Conservation (phyloP, 2,888 invertebrate genomes). For the Monoplex corrugatus region DNA sequence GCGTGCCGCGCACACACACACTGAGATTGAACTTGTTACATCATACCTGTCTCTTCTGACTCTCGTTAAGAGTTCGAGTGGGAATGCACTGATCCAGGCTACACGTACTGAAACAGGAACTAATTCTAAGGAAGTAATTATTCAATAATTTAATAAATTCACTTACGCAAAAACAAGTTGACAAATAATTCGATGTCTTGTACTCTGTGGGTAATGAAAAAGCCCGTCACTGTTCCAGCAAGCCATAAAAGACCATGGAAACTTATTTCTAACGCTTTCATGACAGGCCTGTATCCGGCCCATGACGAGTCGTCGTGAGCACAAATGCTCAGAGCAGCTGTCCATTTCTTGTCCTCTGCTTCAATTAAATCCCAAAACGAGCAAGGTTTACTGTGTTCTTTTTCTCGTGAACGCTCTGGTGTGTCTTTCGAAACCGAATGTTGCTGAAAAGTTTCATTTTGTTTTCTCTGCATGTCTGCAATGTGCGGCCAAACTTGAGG, state of each 20-base stretch:
- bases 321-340: conserved; percentile 68
- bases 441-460: not conserved
- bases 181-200: conserved; percentile 90
- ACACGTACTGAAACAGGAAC: no score
- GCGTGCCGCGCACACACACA: no score
- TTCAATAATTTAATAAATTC: not conserved
- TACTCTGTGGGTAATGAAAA: conserved; percentile 88
- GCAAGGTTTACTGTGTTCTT: not conserved
- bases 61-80: no score
- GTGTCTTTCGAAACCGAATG: not conserved
- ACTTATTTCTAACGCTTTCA: conserved; percentile 86
- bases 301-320: conserved; percentile 67
- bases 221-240: conserved; percentile 88
- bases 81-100: no score
- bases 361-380: conserved; percentile 56
- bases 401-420: no score
- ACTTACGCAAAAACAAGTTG: conserved; percentile 91
- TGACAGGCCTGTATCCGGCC: conserved; percentile 80
- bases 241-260: conserved; percentile 96
- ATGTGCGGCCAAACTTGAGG: not conserved
- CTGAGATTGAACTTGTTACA: no score
- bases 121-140: no score
- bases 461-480: not conserved
- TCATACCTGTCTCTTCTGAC: no score
- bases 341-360: conserved; percentile 62